Conservation (phyloP, 2,797 vertebrate genomes). For the Setipinna tenuifilis region DNA sequence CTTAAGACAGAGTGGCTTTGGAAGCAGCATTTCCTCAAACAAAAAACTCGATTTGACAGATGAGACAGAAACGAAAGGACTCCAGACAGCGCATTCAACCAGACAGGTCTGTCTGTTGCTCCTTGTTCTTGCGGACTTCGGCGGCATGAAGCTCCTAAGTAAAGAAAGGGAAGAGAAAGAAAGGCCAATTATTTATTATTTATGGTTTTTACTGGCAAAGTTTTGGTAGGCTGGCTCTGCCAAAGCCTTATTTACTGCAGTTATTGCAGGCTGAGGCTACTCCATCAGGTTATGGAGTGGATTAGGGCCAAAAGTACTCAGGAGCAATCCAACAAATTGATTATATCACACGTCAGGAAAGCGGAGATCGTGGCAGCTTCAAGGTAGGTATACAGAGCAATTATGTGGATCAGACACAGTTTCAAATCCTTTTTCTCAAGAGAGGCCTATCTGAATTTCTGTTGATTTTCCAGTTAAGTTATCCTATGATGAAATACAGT, state of each 20-base stretch:
- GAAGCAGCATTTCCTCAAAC: conserved; percentile 42
- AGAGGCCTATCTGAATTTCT: not conserved
- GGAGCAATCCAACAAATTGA: not conserved
- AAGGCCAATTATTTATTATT: conserved; percentile 24
- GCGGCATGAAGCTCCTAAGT: conserved; percentile 84
- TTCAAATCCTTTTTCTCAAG: not conserved
- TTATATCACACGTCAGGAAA: not conserved
- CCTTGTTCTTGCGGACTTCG: conserved; percentile 87
- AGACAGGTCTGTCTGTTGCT: conserved; percentile 82
- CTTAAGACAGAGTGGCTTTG: conserved; percentile 51
- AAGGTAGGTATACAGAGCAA: not conserved
- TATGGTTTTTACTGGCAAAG: not conserved
- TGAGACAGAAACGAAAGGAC: conserved; percentile 54
- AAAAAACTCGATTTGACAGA: conserved; percentile 30
- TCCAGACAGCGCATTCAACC: conserved; percentile 74
- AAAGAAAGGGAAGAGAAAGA: not conserved
- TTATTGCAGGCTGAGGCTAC: not conserved
- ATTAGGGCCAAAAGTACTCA: not conserved
- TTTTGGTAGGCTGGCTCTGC: not conserved
- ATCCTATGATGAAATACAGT: too few species aligned
- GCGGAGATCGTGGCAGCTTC: not conserved
- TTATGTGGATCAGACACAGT: not conserved
- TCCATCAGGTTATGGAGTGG: not conserved
- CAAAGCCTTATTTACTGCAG: not conserved
- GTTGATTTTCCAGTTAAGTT: not conserved